Evolutionary conservation across 2,797 vertebrate species (phyloP), one percentile per base, ranked within the genome.

Genomic region (Falco concolor): DNA sequence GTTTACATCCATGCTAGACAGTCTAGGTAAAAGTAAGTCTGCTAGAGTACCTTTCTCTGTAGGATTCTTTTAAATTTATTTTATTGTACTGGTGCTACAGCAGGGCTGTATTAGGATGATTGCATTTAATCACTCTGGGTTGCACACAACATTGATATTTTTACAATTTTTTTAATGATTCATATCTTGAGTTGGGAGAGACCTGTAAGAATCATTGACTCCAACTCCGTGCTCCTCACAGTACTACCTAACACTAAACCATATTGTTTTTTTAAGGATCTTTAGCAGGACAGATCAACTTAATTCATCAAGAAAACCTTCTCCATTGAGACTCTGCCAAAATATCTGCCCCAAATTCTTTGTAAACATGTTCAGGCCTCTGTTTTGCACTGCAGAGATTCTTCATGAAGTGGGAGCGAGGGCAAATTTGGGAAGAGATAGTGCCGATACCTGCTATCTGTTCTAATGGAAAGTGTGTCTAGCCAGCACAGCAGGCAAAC

Each of bases 101-200:
- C 30, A 89, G 10, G 4, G 8, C 44, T 82, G 7, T 59, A 30
- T 88, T 80, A 79, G 44, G 50, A 28, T 44, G 25, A 56, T 54
- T 69, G 23, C 16, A 25, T 79, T 65, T 78, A 40, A 45, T 89
- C 40, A 23, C 27, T 76, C 69, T 56, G 69, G 23, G n/a, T 28
- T 49, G 42, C 30, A 54, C 10, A 34, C 6, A 53, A 14, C 1
- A 1, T 9, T 65, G 40, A 42, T 56, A 42, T 78, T 75, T 38
- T 38, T 38, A 38, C 36, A 38, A 10, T 38, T 38, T 38, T 38
- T 38, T 38, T 38, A 38, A 38, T 38, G 24, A 32, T 67, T 73
- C 5, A 4, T 45, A 32, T n/a, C 49, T 72, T 0, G 0, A 68
- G 6, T 63, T 84, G 40, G 44, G 91, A 72, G 1, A 5, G 13